Conservation (phyloP, 2,113 vertebrate genomes). For the Apaloderma vittatum region DNA sequence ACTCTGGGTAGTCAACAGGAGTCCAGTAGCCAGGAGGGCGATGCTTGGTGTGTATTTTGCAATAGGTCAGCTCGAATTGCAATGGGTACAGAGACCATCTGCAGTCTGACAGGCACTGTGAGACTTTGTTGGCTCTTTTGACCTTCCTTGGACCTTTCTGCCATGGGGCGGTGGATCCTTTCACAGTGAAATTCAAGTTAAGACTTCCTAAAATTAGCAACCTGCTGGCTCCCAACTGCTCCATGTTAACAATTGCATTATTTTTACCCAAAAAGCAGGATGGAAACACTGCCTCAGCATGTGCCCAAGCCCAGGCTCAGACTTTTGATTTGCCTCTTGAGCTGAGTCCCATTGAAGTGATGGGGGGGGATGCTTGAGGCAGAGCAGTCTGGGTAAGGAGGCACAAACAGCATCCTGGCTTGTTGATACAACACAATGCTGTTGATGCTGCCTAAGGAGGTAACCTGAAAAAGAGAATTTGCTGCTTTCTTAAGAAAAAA, state of each 20-base stretch:
- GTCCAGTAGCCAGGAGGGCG: background rate
- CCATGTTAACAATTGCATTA: background rate
- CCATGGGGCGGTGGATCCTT: fast-evolving
- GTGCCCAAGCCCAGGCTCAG: fast-evolving
- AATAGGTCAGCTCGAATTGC: background rate
- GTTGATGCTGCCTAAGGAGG: background rate
- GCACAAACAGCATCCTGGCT: background rate
- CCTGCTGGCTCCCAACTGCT: background rate
- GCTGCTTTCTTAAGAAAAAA: background rate
- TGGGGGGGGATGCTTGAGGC: background rate
- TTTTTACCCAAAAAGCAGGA: fast-evolving
- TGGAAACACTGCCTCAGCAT: background rate
- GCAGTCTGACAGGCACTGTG: background rate
- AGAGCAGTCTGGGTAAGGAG: background rate
- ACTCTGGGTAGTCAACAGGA: background rate
- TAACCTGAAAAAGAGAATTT: background rate
- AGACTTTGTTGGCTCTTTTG: background rate
- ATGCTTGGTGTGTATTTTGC: background rate
- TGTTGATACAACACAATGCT: background rate
- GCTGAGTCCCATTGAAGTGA: background rate
- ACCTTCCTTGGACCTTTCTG: background rate
- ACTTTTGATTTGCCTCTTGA: background rate
- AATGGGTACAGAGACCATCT: background rate
- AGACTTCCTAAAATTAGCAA: background rate
- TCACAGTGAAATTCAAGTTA: background rate